Evolutionary conservation across 2,797 vertebrate genomes (phyloP).

Genomic region (Sebastes taczanowskii): DNA sequence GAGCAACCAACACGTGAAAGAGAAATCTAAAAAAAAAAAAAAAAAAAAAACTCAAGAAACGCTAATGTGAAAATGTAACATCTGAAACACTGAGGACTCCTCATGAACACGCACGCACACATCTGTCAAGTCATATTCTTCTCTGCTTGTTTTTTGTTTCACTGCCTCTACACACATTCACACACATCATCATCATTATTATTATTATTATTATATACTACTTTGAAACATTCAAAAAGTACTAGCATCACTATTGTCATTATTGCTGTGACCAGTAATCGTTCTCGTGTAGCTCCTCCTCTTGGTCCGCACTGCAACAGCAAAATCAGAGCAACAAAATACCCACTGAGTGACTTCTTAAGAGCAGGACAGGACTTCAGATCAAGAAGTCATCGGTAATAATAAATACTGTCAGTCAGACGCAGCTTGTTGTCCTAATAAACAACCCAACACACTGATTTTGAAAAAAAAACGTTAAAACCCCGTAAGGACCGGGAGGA

Average conservation of each 20-base stretch:
- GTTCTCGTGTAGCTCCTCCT: constrained; percentile 43
- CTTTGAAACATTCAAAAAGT: constrained; percentile 72
- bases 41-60: not conserved
- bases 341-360: constrained; percentile 39
- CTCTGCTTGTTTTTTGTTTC: constrained; percentile 31
- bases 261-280: constrained; percentile 72
- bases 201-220: constrained; percentile 62
- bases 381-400: constrained; percentile 53
- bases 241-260: constrained; percentile 65
- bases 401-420: constrained; percentile 82
- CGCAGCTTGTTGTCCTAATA: constrained; percentile 5
- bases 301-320: constrained; percentile 70
- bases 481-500: not conserved
- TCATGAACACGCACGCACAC: constrained; percentile 19
- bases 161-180: constrained; percentile 45
- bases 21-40: constrained; percentile 13
- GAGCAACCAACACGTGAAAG: constrained; percentile 12
- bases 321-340: constrained; percentile 57
- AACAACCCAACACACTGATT: constrained; percentile 30
- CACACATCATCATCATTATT: constrained; percentile 23
- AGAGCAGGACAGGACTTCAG: constrained; percentile 62
- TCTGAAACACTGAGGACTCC: constrained; percentile 44
- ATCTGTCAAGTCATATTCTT: constrained; percentile 23
- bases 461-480: constrained; percentile 27
- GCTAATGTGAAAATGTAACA: constrained; percentile 44